Base-by-base conservation (phyloP, 2,888 invertebrate genomes). In the Troides aeacus region DNA sequence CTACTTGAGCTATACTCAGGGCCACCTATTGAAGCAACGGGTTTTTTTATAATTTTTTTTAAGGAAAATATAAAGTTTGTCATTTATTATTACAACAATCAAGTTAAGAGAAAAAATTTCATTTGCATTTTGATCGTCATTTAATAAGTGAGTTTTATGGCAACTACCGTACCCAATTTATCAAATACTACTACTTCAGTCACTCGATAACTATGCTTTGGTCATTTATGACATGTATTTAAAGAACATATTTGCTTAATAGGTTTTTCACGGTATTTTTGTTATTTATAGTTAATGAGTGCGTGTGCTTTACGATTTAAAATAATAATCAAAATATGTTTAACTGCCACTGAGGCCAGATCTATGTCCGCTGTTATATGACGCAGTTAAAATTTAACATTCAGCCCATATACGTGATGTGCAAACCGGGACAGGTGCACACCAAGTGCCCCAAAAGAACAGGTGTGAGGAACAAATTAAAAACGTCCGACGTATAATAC, bases 1-100 rank as follows among this genome's bases (percentile, higher is more conserved):
- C 94, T 18, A 91, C 93, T 73, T 90, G 89, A 0, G 92, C 93
- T 81, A 88, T 92, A 76, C 90, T 90, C 21, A 92, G 80, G 15
- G 92, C 93, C 75, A 92, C 90, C 93, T 93, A 74, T 17, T n/a
- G 53, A 24, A 30, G n/a, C 15, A 53, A 30, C 18, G 15, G 30
- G 4, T 24, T 21, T 17, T 21, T 18, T 6, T 2, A 17, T 4
- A 59, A 18, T 59, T 17, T 23, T 59, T 12, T 2, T 59, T 59
- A 8, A 24, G 24, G 15, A 17, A 30, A 57, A n/a, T 3, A 21
- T 1, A 57, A 57, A n/a, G 6, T 46, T 46, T 12, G 1, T 10
- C 7, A 1, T 30, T 0, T 30, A 30, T 30, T 30, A 30, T 30
- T 30, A 30, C 3, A 30, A 30, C 30, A 30, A 30, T 30, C 30